A percentile compares a stretch with the other conserved stretches of the same genome.
These are phyloP conservation scores for Mus minutoides DNA, from an alignment of 2,797 vertebrate genomes.

Conservation along the genomic window DNA sequence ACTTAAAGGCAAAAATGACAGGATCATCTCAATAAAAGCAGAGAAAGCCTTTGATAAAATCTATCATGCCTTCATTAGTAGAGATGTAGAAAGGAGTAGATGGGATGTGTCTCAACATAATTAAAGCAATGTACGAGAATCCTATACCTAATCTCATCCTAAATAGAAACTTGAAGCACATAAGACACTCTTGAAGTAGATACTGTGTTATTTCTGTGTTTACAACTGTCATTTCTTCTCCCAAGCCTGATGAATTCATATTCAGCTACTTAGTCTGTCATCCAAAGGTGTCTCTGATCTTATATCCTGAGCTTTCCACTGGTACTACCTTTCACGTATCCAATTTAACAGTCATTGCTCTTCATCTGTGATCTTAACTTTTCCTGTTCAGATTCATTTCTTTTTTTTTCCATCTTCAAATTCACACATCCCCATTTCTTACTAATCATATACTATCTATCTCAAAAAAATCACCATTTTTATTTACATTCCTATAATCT, in stretches of 20 bases:
- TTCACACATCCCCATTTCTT: constrained; percentile 14
- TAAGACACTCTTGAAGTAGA: neutral
- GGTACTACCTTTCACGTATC: neutral
- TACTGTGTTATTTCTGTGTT: constrained; percentile 17
- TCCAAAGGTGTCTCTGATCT: neutral
- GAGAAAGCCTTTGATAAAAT: neutral
- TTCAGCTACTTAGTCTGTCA: neutral
- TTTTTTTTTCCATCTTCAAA: neutral
- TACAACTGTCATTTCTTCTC: neutral
- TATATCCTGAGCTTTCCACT: neutral
- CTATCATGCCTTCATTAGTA: neutral
- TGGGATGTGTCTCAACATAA: neutral
- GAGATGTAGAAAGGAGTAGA: neutral
- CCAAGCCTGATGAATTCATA: constrained; percentile 24
- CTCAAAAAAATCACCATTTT: neutral
- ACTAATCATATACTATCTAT: neutral
- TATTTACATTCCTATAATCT: neutral
- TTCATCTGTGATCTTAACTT: constrained; percentile 39
- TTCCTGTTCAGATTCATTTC: constrained; percentile 6
- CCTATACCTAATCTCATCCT: neutral
- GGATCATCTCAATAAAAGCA: neutral
- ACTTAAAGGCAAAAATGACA: neutral
- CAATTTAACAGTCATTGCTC: neutral
- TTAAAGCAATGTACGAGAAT: neutral
- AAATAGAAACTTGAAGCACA: neutral